Conservation (phyloP, 2,888 invertebrate species). For the Leucania comma region DNA sequence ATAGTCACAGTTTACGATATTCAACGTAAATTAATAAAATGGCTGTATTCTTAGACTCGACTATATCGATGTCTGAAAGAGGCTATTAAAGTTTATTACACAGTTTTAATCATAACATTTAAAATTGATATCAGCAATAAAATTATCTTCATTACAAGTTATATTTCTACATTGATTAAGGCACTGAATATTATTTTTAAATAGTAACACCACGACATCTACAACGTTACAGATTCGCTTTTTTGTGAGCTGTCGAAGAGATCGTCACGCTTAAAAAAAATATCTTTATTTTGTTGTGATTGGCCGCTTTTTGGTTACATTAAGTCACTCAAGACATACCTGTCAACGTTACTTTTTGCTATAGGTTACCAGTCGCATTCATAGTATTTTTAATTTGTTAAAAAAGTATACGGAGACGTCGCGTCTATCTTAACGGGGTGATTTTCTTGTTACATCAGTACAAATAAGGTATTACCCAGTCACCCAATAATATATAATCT, state of each 20-base stretch:
- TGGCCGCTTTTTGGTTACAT: background rate
- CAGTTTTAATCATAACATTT: conserved; percentile 18
- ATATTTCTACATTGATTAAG: conserved; percentile 2
- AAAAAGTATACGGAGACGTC: no score
- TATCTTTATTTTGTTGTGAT: background rate
- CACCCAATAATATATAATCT: background rate
- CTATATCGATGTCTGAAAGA: conserved; percentile 13
- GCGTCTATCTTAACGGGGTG: background rate
- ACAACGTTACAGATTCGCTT: background rate
- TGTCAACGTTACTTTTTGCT: background rate
- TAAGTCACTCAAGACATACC: background rate
- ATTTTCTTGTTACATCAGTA: background rate
- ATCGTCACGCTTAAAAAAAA: background rate
- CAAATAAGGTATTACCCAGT: background rate
- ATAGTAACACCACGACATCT: background rate
- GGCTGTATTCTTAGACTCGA: conserved; percentile 12
- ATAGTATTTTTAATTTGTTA: background rate
- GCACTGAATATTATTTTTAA: conserved; percentile 2
- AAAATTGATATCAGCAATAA: conserved; percentile 20
- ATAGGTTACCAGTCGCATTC: background rate
- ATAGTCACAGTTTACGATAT: conserved; percentile 18
- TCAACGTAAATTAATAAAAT: conserved; percentile 33
- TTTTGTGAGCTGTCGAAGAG: background rate
- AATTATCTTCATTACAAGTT: background rate
- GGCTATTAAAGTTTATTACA: conserved; percentile 31